Conservation (phyloP, 2,797 vertebrate genomes). For the Pteropus rufus region DNA sequence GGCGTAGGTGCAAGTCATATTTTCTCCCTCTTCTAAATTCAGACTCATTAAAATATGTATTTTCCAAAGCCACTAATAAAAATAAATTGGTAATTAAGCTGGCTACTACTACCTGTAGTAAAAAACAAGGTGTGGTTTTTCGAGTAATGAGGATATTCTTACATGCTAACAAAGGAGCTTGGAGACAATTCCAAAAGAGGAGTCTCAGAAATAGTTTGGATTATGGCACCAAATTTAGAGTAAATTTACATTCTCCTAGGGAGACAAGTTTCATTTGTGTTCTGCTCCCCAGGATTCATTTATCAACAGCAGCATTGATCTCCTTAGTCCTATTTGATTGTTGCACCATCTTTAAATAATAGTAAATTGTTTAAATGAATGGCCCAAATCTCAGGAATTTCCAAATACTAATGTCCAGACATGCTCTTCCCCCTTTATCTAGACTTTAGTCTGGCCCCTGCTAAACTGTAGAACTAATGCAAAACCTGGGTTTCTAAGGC, state of each 20-base stretch:
- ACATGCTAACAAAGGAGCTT: not conserved
- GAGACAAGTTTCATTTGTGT: not conserved
- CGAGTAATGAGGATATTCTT: conserved; percentile 27
- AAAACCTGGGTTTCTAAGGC: not conserved
- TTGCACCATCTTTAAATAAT: not conserved
- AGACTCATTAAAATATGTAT: conserved; percentile 81
- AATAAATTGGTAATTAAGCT: conserved; percentile 47
- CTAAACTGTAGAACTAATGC: not conserved
- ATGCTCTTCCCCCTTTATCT: not conserved
- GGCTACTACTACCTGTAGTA: not conserved
- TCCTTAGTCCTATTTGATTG: not conserved
- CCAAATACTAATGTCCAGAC: not conserved
- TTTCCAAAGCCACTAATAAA: conserved; percentile 61
- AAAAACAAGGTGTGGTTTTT: conserved; percentile 34
- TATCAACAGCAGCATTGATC: not conserved
- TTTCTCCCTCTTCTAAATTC: conserved; percentile 69
- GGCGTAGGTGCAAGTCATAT: conserved; percentile 81
- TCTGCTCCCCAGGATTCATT: not conserved
- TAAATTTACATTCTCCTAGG: not conserved
- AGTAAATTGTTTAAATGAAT: not conserved
- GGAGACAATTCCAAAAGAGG: not conserved
- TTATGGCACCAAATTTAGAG: not conserved
- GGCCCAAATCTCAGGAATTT: not conserved
- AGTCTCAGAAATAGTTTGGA: not conserved
- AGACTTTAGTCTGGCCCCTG: not conserved